Percentiles rank a stretch among this genome's conserved stretches.
phyloP scores from a whole-genome alignment of 2,797 vertebrate genomes.

The Sciurus carolinensis region DNA sequence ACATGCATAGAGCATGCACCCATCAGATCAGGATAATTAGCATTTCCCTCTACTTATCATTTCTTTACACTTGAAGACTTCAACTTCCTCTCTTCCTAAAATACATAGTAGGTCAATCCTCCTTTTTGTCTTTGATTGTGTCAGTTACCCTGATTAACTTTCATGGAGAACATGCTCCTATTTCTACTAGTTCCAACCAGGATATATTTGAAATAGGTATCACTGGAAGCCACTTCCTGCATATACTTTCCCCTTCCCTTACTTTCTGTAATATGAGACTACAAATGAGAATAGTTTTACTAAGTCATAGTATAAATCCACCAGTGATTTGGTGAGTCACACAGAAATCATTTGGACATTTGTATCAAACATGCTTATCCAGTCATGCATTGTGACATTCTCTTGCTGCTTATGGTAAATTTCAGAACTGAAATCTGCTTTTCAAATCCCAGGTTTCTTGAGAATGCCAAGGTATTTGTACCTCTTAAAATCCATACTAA shows the following conservation, averaged over 20 bases:
- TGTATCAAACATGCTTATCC: not conserved
- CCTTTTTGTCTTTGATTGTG: conserved; percentile 38
- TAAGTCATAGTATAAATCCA: not conserved
- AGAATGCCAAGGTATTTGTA: not conserved
- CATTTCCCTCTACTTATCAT: not conserved
- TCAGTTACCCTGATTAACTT: not conserved
- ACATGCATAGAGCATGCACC: not conserved
- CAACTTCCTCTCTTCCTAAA: not conserved
- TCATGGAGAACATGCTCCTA: not conserved
- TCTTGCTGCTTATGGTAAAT: not conserved
- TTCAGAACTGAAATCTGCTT: not conserved
- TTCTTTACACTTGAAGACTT: not conserved
- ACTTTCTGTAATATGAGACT: not conserved
- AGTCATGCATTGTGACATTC: not conserved
- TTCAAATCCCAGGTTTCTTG: not conserved
- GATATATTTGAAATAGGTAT: not conserved
- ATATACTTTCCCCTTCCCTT: not conserved
- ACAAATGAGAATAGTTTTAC: not conserved
- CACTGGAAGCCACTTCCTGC: not conserved
- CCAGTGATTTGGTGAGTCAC: not conserved
- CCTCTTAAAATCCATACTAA: not conserved
- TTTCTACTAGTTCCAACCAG: not conserved
- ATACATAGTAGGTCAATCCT: not conserved
- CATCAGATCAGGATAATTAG: not conserved
- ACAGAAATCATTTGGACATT: not conserved